A percentile compares a stretch with the other conserved stretches of the same genome.
Conservation (phyloP, 2,888 invertebrate genomes). For the Criorhina ranunculi region DNA sequence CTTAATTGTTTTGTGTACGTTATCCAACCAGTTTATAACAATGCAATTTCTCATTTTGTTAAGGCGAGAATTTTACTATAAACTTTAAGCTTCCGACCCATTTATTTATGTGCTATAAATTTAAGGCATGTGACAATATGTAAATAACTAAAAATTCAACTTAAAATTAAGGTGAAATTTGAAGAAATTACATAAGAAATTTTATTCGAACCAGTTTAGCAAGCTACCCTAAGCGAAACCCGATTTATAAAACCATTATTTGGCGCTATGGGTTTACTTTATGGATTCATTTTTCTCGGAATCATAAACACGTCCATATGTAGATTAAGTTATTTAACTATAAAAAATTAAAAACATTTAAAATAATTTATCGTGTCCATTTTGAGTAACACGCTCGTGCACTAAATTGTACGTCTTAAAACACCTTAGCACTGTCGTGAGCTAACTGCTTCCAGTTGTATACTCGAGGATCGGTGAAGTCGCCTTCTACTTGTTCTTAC, state of each 20-base stretch:
- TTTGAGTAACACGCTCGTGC: too few species aligned
- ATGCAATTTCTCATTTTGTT: neutral
- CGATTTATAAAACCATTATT: constrained; percentile 11
- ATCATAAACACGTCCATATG: neutral
- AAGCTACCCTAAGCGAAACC: constrained; percentile 23
- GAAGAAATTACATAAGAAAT: constrained; percentile 22
- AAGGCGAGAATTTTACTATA: too few species aligned
- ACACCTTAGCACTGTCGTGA: too few species aligned
- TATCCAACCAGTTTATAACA: neutral
- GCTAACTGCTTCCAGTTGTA: too few species aligned
- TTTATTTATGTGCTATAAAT: constrained; percentile 7
- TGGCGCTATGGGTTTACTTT: neutral
- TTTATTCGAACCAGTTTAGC: constrained; percentile 1
- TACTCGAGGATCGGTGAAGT: too few species aligned
- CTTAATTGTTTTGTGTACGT: neutral
- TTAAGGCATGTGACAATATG: neutral
- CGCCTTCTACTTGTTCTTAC: too few species aligned
- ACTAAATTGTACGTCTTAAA: too few species aligned
- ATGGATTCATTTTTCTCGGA: neutral
- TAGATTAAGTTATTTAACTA: neutral
- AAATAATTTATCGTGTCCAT: too few species aligned
- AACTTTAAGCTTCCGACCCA: constrained; percentile 20
- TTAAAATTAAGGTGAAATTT: constrained; percentile 9
- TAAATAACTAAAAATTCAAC: neutral
- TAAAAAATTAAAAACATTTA: too few species aligned